Conservation (phyloP, 2,113 vertebrate species). For the Poeciliopsis retropinna region DNA sequence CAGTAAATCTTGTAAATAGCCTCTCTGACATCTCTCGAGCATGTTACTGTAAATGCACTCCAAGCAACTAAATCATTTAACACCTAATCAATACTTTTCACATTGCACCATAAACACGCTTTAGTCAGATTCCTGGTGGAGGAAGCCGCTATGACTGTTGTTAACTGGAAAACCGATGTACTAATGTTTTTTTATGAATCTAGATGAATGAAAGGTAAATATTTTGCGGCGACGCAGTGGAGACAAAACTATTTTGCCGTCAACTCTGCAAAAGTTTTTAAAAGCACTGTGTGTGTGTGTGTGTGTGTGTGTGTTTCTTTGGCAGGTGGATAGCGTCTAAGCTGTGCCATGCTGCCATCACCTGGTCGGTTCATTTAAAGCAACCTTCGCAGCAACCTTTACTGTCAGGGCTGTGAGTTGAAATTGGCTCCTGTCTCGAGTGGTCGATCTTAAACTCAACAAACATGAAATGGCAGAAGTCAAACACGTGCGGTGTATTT, state of each 20-base stretch:
- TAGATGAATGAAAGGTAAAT: neutral
- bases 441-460: neutral
- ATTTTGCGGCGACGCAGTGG: neutral
- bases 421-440: constrained; percentile 8
- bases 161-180: constrained; percentile 18
- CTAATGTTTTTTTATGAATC: constrained; percentile 3
- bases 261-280: constrained; percentile 4
- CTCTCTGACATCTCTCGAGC: constrained; percentile 65
- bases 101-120: constrained; percentile 59
- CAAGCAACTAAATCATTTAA: constrained; percentile 77
- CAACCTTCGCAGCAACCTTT: constrained; percentile 14
- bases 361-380: constrained; percentile 57
- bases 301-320: neutral
- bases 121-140: constrained; percentile 33
- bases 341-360: constrained; percentile 79
- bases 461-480: constrained; percentile 3
- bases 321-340: constrained; percentile 33
- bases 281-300: neutral
- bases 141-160: constrained; percentile 29
- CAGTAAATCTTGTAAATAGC: constrained; percentile 68
- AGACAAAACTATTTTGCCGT: neutral
- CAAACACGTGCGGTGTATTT: neutral
- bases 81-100: constrained; percentile 70
- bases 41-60: constrained; percentile 78
- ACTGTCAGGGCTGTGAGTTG: neutral